Conservation (phyloP, 2,888 invertebrate species). For the Saturnia pavonia region DNA sequence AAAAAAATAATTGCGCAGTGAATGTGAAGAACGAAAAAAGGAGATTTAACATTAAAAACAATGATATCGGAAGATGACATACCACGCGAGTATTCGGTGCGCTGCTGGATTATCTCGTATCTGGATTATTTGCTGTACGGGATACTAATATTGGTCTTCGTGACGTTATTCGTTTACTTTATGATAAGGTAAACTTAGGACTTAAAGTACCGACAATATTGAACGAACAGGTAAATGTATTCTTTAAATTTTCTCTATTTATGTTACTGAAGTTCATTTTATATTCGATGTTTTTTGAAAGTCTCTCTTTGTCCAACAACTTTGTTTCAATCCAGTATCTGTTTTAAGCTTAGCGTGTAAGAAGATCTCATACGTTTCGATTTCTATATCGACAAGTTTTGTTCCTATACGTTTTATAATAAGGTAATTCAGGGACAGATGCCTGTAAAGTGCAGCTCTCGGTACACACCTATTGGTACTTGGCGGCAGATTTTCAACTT, state of each 20-base stretch:
- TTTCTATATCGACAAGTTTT: too few species aligned
- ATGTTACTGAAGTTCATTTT: neutral
- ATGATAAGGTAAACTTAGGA: constrained; percentile 36
- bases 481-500: too few species aligned
- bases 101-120: constrained; percentile 39
- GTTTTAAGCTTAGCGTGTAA: too few species aligned
- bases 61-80: constrained; percentile 1
- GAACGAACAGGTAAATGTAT: neutral
- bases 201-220: neutral
- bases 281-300: neutral
- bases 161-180: constrained; percentile 57
- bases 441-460: too few species aligned
- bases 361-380: neutral
- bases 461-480: too few species aligned
- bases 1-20: neutral
- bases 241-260: neutral
- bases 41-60: neutral
- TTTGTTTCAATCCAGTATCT: too few species aligned
- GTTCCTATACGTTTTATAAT: too few species aligned
- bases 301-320: too few species aligned
- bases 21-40: neutral
- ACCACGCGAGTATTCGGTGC: neutral
- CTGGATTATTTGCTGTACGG: constrained; percentile 59
- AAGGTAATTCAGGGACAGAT: too few species aligned
- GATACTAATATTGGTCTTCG: constrained; percentile 40